Conservation (phyloP, 2,888 invertebrate genomes). For the Tetheella fluctuosa region DNA sequence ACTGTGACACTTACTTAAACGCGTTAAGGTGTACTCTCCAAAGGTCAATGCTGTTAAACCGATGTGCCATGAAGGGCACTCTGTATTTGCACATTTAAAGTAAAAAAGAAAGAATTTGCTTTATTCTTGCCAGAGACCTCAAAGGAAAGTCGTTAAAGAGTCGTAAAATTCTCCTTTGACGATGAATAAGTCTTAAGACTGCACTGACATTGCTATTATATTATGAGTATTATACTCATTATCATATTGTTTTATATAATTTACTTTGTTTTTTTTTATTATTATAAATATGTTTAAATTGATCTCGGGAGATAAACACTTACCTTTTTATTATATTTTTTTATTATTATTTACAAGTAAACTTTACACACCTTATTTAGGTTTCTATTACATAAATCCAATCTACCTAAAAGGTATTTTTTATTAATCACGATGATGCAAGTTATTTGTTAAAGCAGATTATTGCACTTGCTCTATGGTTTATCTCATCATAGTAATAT, state of each 20-base stretch:
- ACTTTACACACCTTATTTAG: no score
- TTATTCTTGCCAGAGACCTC: constrained; percentile 16
- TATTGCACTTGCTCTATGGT: no score
- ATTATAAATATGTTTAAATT: not conserved
- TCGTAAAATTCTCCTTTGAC: constrained; percentile 15
- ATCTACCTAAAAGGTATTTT: no score
- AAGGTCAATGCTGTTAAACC: constrained; percentile 6
- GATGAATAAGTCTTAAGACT: not conserved
- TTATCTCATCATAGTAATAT: no score
- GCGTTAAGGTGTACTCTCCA: not conserved
- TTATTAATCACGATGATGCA: no score
- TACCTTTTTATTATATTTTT: no score
- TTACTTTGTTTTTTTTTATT: not conserved
- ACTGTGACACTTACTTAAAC: not conserved
- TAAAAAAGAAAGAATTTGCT: constrained; percentile 16
- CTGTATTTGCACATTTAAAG: constrained; percentile 12
- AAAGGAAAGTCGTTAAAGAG: constrained; percentile 15
- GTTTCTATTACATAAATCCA: no score
- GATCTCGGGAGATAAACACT: no score
- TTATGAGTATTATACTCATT: no score
- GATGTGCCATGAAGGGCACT: constrained; percentile 9
- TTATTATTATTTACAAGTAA: no score
- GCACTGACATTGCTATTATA: not conserved
- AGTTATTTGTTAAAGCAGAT: no score
- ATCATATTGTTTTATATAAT: not conserved